A percentile compares a stretch with the other conserved stretches of the same genome.
Evolutionary conservation across 2,888 invertebrate genomes (phyloP).

Genomic region (Ophioninae sp.): DNA sequence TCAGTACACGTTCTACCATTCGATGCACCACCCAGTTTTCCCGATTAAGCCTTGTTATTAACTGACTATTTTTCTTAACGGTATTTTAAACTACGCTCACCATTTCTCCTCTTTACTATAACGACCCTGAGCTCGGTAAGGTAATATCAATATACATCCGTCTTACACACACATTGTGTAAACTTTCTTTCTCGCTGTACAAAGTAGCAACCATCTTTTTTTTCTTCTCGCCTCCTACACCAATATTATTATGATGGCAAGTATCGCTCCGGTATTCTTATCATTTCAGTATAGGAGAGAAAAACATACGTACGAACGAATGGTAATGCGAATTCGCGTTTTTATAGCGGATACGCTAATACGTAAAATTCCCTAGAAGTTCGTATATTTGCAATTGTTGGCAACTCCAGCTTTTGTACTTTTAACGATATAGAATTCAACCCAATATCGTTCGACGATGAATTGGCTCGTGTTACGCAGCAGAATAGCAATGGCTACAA

Average conservation of each 20-base stretch:
- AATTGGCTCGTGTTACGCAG: not conserved
- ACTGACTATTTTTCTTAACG: slow-evolving; percentile 63
- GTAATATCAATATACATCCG: slow-evolving; percentile 4
- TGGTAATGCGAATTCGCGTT: not conserved
- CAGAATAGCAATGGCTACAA: not conserved
- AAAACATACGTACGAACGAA: not conserved
- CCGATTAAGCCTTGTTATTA: slow-evolving; percentile 41
- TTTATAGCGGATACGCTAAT: not conserved
- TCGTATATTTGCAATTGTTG: not conserved
- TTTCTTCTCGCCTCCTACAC: not conserved
- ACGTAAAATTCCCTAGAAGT: not conserved
- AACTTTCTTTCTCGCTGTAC: not conserved
- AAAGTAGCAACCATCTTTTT: not conserved
- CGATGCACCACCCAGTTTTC: not conserved
- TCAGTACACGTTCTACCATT: slow-evolving; percentile 42
- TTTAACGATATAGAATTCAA: too few species aligned
- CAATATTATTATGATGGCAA: not conserved
- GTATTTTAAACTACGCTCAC: slow-evolving; percentile 62
- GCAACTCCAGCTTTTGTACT: not conserved
- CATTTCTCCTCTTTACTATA: slow-evolving; percentile 63
- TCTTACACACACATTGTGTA: not conserved
- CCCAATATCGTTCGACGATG: not conserved
- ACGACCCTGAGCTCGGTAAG: slow-evolving; percentile 38
- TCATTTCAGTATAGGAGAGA: not conserved
- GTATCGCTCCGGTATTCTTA: not conserved